phyloP scores from a whole-genome alignment of 2,888 invertebrate genomes.

The Latheticus oryzae region DNA sequence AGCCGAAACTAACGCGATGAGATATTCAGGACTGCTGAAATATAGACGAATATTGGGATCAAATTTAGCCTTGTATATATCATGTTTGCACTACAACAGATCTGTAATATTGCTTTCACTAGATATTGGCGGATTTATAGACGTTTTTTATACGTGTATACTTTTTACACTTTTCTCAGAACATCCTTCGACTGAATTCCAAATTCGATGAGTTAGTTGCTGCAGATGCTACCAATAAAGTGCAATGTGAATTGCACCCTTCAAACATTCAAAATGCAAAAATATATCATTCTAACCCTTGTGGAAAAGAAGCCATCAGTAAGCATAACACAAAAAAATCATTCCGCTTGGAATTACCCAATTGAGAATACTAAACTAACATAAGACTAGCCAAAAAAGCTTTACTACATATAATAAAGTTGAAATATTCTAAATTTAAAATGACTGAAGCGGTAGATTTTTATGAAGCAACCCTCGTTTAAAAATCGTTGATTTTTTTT shows the following conservation, averaged over 20 bases:
- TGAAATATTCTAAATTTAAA: no score
- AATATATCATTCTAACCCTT: not conserved
- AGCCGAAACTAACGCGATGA: conserved; percentile 46
- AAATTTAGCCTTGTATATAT: conserved; percentile 54
- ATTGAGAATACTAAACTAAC: not conserved
- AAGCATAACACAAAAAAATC: conserved; percentile 1
- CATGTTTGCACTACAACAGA: conserved; percentile 55
- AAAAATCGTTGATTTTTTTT: no score
- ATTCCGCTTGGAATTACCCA: conserved; percentile 1
- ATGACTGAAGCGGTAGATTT: no score
- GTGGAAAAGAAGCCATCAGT: no score
- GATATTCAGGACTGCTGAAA: conserved; percentile 51
- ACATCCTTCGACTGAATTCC: conserved; percentile 36
- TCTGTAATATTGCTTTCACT: conserved; percentile 50
- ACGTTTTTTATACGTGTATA: no score
- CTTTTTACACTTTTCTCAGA: conserved; percentile 48
- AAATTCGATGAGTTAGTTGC: conserved; percentile 13
- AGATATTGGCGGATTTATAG: conserved; percentile 53
- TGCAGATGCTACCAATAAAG: conserved; percentile 14
- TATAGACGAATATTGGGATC: conserved; percentile 54
- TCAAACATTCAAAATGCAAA: conserved; percentile 2
- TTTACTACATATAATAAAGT: no score
- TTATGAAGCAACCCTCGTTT: no score
- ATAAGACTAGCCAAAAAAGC: no score
- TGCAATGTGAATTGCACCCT: conserved; percentile 1